These are phyloP conservation scores for Yasuhikotakia modesta DNA, from an alignment of 2,797 vertebrate species.

Conservation along the genomic window DNA sequence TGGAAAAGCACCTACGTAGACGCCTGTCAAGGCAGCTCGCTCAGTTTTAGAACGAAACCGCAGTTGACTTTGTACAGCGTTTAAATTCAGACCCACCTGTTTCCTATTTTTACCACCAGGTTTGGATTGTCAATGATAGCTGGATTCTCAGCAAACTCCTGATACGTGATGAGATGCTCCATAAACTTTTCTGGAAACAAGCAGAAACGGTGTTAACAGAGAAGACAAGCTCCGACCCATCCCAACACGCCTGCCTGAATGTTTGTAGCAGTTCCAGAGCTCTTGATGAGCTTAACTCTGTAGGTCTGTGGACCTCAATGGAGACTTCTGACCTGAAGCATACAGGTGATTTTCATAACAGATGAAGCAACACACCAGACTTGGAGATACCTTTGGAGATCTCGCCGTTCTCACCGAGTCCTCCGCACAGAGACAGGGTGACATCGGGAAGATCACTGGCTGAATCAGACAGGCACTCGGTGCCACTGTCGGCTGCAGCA, in stretches of 20 bases:
- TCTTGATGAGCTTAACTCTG: too few relatives aligned
- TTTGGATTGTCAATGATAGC: slow-evolving; percentile 97
- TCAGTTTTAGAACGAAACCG: too few relatives aligned
- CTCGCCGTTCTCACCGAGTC: slow-evolving; percentile 91
- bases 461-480: slow-evolving; percentile 95
- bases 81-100: slow-evolving; percentile 77
- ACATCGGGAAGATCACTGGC: slow-evolving; percentile 93
- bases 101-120: slow-evolving; percentile 93
- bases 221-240: neutral
- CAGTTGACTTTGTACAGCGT: neutral
- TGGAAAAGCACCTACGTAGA: too few relatives aligned
- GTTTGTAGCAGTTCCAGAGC: too few relatives aligned
- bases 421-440: slow-evolving; percentile 94
- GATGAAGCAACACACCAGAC: neutral
- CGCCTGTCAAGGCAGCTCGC: too few relatives aligned
- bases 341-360: neutral
- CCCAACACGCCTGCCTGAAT: too few relatives aligned
- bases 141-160: slow-evolving; percentile 95
- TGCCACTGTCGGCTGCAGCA: slow-evolving; percentile 93
- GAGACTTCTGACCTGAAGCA: neutral
- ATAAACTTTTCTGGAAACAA: slow-evolving; percentile 89
- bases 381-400: slow-evolving; percentile 89
- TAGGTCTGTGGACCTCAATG: too few relatives aligned
- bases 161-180: slow-evolving; percentile 95
- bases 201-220: neutral